Conservation (phyloP, 1,140 invertebrate genomes). For the Elymnias hypermnestra region DNA sequence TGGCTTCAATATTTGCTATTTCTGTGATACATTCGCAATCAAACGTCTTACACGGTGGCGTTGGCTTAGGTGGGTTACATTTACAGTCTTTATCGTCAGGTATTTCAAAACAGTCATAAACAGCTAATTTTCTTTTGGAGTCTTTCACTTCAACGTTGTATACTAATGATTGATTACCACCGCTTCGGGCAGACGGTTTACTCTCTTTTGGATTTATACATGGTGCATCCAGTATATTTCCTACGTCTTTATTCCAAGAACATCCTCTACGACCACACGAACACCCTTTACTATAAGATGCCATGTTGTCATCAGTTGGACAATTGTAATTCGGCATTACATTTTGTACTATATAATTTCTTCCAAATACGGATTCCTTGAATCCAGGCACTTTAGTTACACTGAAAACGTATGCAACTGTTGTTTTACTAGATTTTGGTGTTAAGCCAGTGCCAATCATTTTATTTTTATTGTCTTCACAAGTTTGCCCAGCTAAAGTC, state of each 20-base stretch:
- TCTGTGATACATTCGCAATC: slow-evolving; percentile 63
- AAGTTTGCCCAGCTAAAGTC: slow-evolving; percentile 40
- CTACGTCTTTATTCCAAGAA: slow-evolving; percentile 13
- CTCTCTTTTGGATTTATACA: slow-evolving; percentile 12
- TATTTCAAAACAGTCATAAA: slow-evolving; percentile 44
- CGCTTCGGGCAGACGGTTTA: slow-evolving; percentile 20
- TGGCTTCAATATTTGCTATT: slow-evolving; percentile 34
- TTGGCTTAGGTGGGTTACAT: slow-evolving; percentile 52
- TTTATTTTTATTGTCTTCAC: slow-evolving; percentile 46
- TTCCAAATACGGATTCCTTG: slow-evolving; percentile 32
- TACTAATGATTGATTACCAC: slow-evolving; percentile 26
- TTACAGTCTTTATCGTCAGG: slow-evolving; percentile 57
- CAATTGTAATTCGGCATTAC: slow-evolving; percentile 16
- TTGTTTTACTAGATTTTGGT: slow-evolving; percentile 40
- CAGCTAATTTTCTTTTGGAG: slow-evolving; percentile 26
- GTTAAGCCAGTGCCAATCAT: slow-evolving; percentile 38
- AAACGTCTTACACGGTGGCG: slow-evolving; percentile 54
- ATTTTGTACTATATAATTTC: slow-evolving; percentile 22
- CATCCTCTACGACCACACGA: slow-evolving; percentile 19
- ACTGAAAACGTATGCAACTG: slow-evolving; percentile 44
- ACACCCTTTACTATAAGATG: slow-evolving; percentile 19
- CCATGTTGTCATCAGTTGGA: neutral
- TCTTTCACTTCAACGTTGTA: slow-evolving; percentile 39
- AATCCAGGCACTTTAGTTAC: slow-evolving; percentile 37
- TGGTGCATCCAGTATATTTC: slow-evolving; percentile 11